Evolutionary conservation across 2,113 vertebrate genomes (phyloP), one percentile per base, ranked within the genome.

Genomic region (Glaucidium brasilianum): DNA sequence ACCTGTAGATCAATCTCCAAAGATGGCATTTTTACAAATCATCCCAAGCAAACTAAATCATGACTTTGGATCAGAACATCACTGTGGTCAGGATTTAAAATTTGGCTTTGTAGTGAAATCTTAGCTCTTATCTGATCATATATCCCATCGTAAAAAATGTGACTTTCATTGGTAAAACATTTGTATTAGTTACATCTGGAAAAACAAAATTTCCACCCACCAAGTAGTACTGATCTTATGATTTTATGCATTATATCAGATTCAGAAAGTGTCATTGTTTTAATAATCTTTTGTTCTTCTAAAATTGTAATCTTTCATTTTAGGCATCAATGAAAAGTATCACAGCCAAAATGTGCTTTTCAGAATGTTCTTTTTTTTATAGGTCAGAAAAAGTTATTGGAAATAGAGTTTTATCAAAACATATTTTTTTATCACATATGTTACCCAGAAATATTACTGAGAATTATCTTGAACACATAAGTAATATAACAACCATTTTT

Each of bases 1-100:
- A 47, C 37, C 35, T 67, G 34, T 43, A 29, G 20, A 69, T 45
- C 35, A 49, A 6, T 39, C 35, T 73, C 30, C 34, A 88, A 76
- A 76, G 23, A 29, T 0, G 2, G 2, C 0, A 0, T 34, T 83
- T 76, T 58, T 37, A 62, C 4, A 83, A 76, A 58, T 62, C 16
- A 47, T 49, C 9, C 6, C 13, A 26, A 53, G 30, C 5, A 34
- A 82, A 56, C 11, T 55, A 72, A 76, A 83, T 49, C 1, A 2
- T 32, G 12, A 35, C 2, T 72, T 49, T 52, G 30, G 39, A 60
- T 10, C 12, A 82, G 22, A 88, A 81, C 6, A 52, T 10, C 9
- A 41, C 17, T 41, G 11, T 85, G 8, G 3, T 60, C 18, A 75
- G 16, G 26, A 56, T 43, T 79, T 67, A 52, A 85, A 63, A 73